These are phyloP conservation scores for Pedicia rivosa DNA, from an alignment of 2,888 invertebrate species.

Conservation along the genomic window DNA sequence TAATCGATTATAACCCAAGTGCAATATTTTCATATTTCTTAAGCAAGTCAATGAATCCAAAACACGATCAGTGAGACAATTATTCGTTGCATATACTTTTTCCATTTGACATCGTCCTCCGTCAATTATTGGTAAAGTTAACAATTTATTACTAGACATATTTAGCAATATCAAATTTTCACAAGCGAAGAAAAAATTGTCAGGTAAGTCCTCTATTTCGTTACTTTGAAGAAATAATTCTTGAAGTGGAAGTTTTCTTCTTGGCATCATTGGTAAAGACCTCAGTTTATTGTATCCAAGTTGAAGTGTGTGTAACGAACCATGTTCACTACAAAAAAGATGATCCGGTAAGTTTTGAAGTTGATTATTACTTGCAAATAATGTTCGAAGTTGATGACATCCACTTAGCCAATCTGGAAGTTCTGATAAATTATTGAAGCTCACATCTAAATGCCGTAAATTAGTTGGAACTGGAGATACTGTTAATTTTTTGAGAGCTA, in stretches of 20 bases:
- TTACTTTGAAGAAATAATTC: slow-evolving; percentile 65
- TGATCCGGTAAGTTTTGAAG: slow-evolving; percentile 54
- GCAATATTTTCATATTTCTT: slow-evolving; percentile 48
- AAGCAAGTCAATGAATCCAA: slow-evolving; percentile 50
- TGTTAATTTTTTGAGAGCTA: slow-evolving; percentile 54
- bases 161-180: slow-evolving; percentile 51
- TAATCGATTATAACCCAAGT: slow-evolving; percentile 65
- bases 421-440: slow-evolving; percentile 55
- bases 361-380: slow-evolving; percentile 61
- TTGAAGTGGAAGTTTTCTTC: slow-evolving; percentile 44
- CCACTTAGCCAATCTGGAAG: slow-evolving; percentile 65
- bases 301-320: slow-evolving; percentile 53
- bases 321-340: slow-evolving; percentile 56
- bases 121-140: slow-evolving; percentile 46
- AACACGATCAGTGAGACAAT: slow-evolving; percentile 54
- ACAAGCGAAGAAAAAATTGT: slow-evolving; percentile 56
- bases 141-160: slow-evolving; percentile 61
- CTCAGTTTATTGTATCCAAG: slow-evolving; percentile 63
- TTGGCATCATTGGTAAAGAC: slow-evolving; percentile 52
- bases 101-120: slow-evolving; percentile 36
- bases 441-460: slow-evolving; percentile 61
- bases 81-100: slow-evolving; percentile 56
- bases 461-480: slow-evolving; percentile 53
- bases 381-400: slow-evolving; percentile 50
- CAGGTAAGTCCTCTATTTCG: slow-evolving; percentile 54